Percentiles rank a stretch among this genome's conserved stretches.
phyloP scores from a whole-genome alignment of 1,140 invertebrate genomes.

The Papilio xuthus region DNA sequence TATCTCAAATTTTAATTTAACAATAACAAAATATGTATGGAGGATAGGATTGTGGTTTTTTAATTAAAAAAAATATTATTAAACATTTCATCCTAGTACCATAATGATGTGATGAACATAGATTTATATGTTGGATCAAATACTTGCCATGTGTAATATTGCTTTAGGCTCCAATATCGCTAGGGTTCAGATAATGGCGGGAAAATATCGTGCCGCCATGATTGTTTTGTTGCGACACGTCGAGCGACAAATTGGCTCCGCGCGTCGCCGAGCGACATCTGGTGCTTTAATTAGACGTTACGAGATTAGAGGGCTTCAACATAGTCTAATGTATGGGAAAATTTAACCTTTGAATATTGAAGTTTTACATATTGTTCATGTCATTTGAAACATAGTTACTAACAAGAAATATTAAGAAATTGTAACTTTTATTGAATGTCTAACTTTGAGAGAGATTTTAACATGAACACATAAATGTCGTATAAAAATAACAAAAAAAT shows the following conservation, averaged over 20 bases:
- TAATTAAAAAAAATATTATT: background rate
- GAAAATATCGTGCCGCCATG: conserved; percentile 19
- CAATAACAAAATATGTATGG: no score
- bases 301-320: conserved; percentile 24
- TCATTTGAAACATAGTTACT: background rate
- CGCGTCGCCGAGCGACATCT: conserved; percentile 38
- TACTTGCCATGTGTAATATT: background rate
- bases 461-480: background rate
- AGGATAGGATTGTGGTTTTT: no score
- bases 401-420: background rate
- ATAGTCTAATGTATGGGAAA: conserved; percentile 3
- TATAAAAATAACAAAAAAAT: background rate
- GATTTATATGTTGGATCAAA: background rate
- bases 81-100: background rate
- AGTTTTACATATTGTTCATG: background rate
- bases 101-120: background rate
- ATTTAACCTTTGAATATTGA: background rate
- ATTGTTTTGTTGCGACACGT: conserved; percentile 18
- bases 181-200: conserved; percentile 3
- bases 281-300: conserved; percentile 41
- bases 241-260: conserved; percentile 26
- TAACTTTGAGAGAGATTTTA: background rate
- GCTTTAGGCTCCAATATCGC: conserved; percentile 9
- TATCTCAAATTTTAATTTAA: no score
- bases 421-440: no score